A percentile compares a stretch with the other conserved stretches of the same genome.
phyloP scores from a whole-genome alignment of 1,140 invertebrate species.

The Tenebrio molitor region DNA sequence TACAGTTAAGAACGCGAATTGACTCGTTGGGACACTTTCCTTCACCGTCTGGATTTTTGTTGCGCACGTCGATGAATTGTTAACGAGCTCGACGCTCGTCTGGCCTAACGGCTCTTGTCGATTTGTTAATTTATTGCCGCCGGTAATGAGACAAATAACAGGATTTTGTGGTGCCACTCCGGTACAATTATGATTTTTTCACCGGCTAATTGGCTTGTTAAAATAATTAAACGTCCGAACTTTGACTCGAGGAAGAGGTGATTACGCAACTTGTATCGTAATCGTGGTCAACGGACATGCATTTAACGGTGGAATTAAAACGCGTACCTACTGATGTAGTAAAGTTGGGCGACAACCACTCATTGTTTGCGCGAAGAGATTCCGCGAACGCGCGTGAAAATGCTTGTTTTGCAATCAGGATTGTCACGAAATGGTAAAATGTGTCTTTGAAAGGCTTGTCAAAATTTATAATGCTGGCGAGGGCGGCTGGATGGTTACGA shows the following conservation, averaged over 20 bases:
- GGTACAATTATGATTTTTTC: background rate
- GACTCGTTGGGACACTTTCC: background rate
- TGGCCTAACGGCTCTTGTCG: constrained; percentile 16
- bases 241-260: background rate
- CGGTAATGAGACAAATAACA: constrained; percentile 6
- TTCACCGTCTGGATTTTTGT: constrained; percentile 15
- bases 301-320: too few species aligned
- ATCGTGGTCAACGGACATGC: too few species aligned
- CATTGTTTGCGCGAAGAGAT: too few species aligned
- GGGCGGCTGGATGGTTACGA: background rate
- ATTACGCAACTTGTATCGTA: background rate
- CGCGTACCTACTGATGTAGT: too few species aligned
- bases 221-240: constrained; percentile 13
- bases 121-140: background rate
- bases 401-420: too few species aligned
- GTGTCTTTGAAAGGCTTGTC: background rate
- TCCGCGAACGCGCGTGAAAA: too few species aligned
- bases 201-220: background rate
- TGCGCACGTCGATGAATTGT: background rate
- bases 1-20: constrained; percentile 19
- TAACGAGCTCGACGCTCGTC: background rate
- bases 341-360: too few species aligned
- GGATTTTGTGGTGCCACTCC: constrained; percentile 1
- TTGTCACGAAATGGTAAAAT: too few species aligned
- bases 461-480: background rate